These are phyloP conservation scores for Baccha elongata DNA, from an alignment of 2,888 invertebrate genomes.

Conservation along the genomic window DNA sequence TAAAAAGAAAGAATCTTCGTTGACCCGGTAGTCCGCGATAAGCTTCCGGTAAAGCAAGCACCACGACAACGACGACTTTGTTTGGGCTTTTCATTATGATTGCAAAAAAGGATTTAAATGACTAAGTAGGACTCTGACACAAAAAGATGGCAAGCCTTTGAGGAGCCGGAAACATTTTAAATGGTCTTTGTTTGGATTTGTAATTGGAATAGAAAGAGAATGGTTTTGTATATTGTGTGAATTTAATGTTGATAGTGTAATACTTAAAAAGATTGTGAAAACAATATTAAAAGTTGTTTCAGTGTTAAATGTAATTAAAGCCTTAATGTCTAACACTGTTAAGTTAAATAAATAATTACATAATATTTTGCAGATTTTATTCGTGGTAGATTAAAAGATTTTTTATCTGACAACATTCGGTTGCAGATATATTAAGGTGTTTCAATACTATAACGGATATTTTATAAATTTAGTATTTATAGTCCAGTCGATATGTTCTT, in stretches of 20 bases:
- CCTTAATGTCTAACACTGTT: too few relatives aligned
- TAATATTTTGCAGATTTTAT: too few relatives aligned
- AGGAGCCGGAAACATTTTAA: conserved; percentile 4
- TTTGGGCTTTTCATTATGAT: conserved; percentile 27
- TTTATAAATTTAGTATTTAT: too few relatives aligned
- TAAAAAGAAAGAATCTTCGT: conserved; percentile 29
- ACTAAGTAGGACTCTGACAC: conserved; percentile 29
- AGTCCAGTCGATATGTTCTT: too few relatives aligned
- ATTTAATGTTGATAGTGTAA: background rate
- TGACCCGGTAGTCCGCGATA: conserved; percentile 52
- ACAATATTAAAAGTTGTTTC: too few relatives aligned
- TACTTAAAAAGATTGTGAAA: too few relatives aligned
- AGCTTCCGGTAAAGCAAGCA: conserved; percentile 40
- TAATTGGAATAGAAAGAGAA: conserved; percentile 4
- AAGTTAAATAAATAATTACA: too few relatives aligned
- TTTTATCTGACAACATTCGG: too few relatives aligned
- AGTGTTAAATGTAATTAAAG: too few relatives aligned
- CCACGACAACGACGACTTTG: conserved; percentile 15
- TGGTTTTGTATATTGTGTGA: background rate
- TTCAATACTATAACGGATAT: too few relatives aligned
- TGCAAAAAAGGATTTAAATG: conserved; percentile 46
- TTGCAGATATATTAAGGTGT: too few relatives aligned
- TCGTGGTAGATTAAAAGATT: too few relatives aligned
- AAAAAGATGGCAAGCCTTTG: background rate
- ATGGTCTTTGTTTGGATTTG: conserved; percentile 24